phyloP scores from a whole-genome alignment of 2,888 invertebrate genomes.

The Tinea semifulvella region DNA sequence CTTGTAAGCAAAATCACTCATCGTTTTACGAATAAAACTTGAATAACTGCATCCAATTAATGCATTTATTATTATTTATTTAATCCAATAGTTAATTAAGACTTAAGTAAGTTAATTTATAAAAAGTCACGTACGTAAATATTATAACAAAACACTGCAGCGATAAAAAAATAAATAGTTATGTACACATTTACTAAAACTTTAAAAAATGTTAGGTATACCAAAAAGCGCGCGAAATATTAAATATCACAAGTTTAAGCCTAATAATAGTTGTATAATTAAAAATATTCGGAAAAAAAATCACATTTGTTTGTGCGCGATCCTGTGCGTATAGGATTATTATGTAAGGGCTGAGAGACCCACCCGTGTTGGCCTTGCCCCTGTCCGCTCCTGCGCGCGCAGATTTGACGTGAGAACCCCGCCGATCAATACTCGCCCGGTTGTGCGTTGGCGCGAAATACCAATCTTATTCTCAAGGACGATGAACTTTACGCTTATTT shows the following conservation, averaged over 20 bases:
- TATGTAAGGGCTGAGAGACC: slow-evolving; percentile 43
- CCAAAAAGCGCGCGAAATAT: slow-evolving; percentile 50
- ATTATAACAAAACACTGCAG: slow-evolving; percentile 29
- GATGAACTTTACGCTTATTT: too few relatives aligned
- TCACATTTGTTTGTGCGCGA: slow-evolving; percentile 67
- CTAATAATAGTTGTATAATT: slow-evolving; percentile 59
- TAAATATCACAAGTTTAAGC: slow-evolving; percentile 56
- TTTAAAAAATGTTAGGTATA: slow-evolving; percentile 56
- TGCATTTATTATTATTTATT: slow-evolving; percentile 1
- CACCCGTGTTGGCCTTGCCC: slow-evolving; percentile 22
- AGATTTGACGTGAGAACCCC: background rate
- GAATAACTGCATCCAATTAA: background rate
- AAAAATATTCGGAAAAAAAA: slow-evolving; percentile 60
- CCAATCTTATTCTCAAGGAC: slow-evolving; percentile 9
- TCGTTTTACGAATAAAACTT: background rate
- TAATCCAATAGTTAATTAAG: background rate
- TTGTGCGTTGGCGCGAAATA: slow-evolving; percentile 1
- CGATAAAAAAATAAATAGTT: slow-evolving; percentile 26
- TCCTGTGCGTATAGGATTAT: slow-evolving; percentile 65
- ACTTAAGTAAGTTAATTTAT: background rate
- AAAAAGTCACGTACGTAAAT: background rate
- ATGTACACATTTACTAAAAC: slow-evolving; percentile 26
- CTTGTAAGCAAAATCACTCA: slow-evolving; percentile 3
- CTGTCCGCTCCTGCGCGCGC: slow-evolving; percentile 15
- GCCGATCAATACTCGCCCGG: slow-evolving; percentile 9